These are phyloP conservation scores for Xenopus tropicalis DNA, from an alignment of 2,113 vertebrate genomes.

Conservation along the genomic window DNA sequence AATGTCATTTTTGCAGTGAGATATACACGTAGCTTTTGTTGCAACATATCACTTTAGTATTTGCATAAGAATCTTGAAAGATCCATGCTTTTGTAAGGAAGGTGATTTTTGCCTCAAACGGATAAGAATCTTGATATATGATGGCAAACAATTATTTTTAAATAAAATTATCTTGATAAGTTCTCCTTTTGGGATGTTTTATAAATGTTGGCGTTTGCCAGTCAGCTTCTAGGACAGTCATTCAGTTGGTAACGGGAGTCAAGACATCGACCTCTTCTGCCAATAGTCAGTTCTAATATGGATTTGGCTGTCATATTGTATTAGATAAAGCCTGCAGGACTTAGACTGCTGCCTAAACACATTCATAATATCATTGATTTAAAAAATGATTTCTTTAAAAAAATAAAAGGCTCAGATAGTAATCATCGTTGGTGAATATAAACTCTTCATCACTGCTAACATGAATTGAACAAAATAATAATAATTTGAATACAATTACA, in stretches of 20 bases:
- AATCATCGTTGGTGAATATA: too few relatives aligned
- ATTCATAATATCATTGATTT: conserved; percentile 47
- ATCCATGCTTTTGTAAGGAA: too few relatives aligned
- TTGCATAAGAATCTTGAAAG: too few relatives aligned
- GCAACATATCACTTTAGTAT: too few relatives aligned
- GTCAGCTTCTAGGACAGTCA: conserved; percentile 29
- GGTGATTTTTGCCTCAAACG: too few relatives aligned
- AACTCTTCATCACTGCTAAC: too few relatives aligned
- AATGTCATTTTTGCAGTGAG: too few relatives aligned
- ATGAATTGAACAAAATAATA: too few relatives aligned
- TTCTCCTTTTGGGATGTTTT: not conserved
- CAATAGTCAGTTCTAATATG: conserved; percentile 38
- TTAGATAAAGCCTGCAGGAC: conserved; percentile 35
- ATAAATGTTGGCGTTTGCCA: conserved; percentile 29
- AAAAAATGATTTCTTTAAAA: conserved; percentile 45
- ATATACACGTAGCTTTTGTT: too few relatives aligned
- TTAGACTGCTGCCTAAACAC: conserved; percentile 32
- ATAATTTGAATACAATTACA: too few relatives aligned
- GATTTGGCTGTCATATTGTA: conserved; percentile 38
- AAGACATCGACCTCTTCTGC: conserved; percentile 21
- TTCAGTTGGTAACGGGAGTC: conserved; percentile 16
- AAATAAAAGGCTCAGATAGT: conserved; percentile 29
- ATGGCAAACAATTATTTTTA: too few relatives aligned
- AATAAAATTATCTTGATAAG: not conserved
- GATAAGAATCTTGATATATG: too few relatives aligned